A percentile compares a stretch with the other conserved stretches of the same genome.
Conservation (phyloP, 2,888 invertebrate species). For the Corbicula japonica region DNA sequence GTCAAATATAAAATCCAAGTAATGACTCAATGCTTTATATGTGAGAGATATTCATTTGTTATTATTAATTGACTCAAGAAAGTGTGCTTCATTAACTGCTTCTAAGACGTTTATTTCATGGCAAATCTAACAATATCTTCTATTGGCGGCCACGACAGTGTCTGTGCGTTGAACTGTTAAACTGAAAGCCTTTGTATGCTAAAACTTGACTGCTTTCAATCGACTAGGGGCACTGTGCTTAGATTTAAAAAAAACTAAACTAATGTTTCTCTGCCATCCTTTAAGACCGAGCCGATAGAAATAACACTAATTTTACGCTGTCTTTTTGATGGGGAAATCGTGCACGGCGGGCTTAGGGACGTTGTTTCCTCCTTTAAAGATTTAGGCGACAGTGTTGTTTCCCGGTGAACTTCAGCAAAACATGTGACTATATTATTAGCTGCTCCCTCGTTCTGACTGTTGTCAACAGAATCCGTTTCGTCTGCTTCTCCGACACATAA, state of each 20-base stretch:
- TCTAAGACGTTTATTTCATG: too few species aligned
- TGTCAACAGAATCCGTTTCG: constrained; percentile 31
- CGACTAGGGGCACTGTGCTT: too few species aligned
- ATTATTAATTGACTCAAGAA: too few species aligned
- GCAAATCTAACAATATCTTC: too few species aligned
- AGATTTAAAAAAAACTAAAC: constrained; percentile 39
- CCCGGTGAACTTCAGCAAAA: constrained; percentile 81
- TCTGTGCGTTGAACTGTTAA: too few species aligned
- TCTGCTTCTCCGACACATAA: constrained; percentile 34
- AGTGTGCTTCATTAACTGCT: too few species aligned
- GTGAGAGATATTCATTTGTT: too few species aligned
- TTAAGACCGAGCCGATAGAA: constrained; percentile 53
- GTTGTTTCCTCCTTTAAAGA: constrained; percentile 43
- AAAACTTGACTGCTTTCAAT: too few species aligned
- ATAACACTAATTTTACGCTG: constrained; percentile 65
- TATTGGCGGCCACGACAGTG: too few species aligned
- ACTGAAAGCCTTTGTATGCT: too few species aligned
- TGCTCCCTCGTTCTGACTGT: constrained; percentile 46
- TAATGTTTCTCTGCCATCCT: constrained; percentile 56
- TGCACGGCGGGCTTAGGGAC: constrained; percentile 8
- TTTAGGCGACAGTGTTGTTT: constrained; percentile 75
- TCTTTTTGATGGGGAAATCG: constrained; percentile 21
- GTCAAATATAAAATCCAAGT: too few species aligned
- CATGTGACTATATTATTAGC: constrained; percentile 80
- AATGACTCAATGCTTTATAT: too few species aligned